A percentile compares a stretch with the other conserved stretches of the same genome.
phyloP scores from a whole-genome alignment of 2,113 vertebrate genomes.

The Hippoglossus stenolepis region DNA sequence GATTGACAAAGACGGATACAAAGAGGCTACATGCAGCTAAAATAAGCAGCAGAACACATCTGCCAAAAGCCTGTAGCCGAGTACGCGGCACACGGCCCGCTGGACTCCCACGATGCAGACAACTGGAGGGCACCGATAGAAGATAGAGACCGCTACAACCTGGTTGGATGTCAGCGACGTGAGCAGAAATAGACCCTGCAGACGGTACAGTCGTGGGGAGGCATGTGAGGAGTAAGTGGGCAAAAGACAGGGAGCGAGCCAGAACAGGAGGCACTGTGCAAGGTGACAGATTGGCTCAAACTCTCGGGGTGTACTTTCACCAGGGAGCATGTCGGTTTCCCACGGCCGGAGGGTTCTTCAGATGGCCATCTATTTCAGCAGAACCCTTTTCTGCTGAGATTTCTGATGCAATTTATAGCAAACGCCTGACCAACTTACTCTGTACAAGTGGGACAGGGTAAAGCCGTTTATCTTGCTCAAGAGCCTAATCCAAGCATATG shows the following conservation, averaged over 20 bases:
- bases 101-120: conserved; percentile 24
- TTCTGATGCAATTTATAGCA: conserved; percentile 5
- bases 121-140: conserved; percentile 20
- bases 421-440: conserved; percentile 29
- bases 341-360: conserved; percentile 56
- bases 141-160: conserved; percentile 37
- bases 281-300: conserved; percentile 62
- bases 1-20: conserved; percentile 1
- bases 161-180: conserved; percentile 49
- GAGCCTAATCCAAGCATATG: neutral
- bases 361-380: conserved; percentile 48
- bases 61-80: conserved; percentile 11
- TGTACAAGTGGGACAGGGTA: conserved; percentile 7
- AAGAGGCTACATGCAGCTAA: neutral
- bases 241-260: neutral
- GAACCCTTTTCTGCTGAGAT: conserved; percentile 16
- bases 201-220: conserved; percentile 27
- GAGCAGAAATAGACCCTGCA: conserved; percentile 46
- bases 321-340: conserved; percentile 28
- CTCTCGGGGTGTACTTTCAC: conserved; percentile 45
- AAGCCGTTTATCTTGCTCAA: conserved; percentile 14
- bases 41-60: conserved; percentile 19
- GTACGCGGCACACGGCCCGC: neutral
- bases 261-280: conserved; percentile 29
- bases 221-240: conserved; percentile 6